A percentile compares a stretch with the other conserved stretches of the same genome.
phyloP scores from a whole-genome alignment of 1,140 invertebrate species.

The Cepaea nemoralis region DNA sequence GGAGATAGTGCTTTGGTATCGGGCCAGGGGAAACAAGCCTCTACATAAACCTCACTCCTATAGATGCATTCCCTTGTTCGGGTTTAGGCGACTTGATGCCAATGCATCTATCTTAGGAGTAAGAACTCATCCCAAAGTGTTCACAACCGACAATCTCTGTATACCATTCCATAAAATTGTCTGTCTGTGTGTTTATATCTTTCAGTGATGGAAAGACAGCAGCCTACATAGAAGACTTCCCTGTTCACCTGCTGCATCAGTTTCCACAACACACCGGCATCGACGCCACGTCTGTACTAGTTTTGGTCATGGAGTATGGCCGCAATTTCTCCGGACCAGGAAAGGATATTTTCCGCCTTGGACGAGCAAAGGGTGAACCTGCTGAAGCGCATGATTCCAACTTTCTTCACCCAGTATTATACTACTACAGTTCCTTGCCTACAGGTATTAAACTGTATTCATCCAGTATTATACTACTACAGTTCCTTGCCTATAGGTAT shows the following conservation, averaged over 20 bases:
- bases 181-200: conserved; percentile 36
- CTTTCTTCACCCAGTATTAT: conserved; percentile 55
- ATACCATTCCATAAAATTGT: background rate
- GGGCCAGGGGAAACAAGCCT: too few species aligned
- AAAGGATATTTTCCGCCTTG: conserved; percentile 72
- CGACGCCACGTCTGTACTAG: conserved; percentile 61
- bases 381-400: conserved; percentile 72
- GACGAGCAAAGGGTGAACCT: conserved; percentile 72
- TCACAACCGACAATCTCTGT: too few species aligned
- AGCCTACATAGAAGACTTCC: conserved; percentile 71
- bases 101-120: too few species aligned
- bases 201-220: conserved; percentile 59
- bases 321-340: conserved; percentile 73
- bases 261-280: conserved; percentile 67
- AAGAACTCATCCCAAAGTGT: too few species aligned
- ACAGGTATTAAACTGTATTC: conserved; percentile 60
- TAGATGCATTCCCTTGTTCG: too few species aligned
- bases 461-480: conserved; percentile 74
- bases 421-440: background rate
- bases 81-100: too few species aligned
- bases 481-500: conserved; percentile 64
- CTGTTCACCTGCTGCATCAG: conserved; percentile 68
- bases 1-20: too few species aligned
- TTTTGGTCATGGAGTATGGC: conserved; percentile 73
- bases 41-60: too few species aligned